Conservation (phyloP, 2,797 vertebrate genomes). For the Knipowitschia caucasica region DNA sequence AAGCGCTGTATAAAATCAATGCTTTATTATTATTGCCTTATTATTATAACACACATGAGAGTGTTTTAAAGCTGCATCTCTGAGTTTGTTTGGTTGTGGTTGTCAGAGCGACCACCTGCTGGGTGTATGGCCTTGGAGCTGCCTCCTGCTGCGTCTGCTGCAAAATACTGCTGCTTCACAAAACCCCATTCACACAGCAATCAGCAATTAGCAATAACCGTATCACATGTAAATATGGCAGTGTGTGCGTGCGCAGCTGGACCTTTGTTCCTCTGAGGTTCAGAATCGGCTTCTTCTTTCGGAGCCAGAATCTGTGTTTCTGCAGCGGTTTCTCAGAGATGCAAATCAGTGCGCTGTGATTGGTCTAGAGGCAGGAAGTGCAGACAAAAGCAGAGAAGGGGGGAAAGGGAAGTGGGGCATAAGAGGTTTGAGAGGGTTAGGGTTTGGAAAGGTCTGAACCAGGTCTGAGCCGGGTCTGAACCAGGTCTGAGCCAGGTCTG, state of each 20-base stretch:
- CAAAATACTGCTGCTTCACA: conserved; percentile 67
- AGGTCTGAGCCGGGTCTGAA: neutral
- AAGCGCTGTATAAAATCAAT: no score
- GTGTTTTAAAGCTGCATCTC: no score
- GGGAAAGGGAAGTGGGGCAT: neutral
- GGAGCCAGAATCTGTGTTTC: neutral
- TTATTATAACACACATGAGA: no score
- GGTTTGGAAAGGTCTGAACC: neutral
- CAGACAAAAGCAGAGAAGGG: conserved; percentile 16
- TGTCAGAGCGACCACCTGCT: conserved; percentile 56
- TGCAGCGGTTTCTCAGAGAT: conserved; percentile 22
- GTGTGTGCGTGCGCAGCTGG: conserved; percentile 58
- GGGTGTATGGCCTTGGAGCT: conserved; percentile 67
- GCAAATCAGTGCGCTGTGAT: conserved; percentile 34
- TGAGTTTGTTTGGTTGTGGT: neutral
- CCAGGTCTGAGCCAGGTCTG: neutral
- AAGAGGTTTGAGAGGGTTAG: neutral
- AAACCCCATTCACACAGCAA: conserved; percentile 72
- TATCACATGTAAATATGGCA: conserved; percentile 56
- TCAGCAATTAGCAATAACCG: conserved; percentile 68
- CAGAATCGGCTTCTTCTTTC: neutral
- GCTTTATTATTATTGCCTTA: no score
- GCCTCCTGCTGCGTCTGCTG: conserved; percentile 60
- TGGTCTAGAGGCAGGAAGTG: conserved; percentile 31
- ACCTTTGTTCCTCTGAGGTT: conserved; percentile 68